Conservation (phyloP, 2,888 invertebrate genomes). For the Brenthis ino region DNA sequence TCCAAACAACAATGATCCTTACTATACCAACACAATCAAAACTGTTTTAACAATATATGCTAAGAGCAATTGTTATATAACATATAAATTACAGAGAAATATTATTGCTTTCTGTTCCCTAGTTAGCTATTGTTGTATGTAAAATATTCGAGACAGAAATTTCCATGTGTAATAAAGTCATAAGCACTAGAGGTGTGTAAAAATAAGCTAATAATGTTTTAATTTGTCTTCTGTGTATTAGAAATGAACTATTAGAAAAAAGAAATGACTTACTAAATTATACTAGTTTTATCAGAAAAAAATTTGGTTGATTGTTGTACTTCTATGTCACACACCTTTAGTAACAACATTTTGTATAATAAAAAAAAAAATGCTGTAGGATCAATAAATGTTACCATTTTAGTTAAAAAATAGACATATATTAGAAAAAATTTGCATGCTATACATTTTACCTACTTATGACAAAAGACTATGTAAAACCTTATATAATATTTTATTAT, state of each 20-base stretch:
- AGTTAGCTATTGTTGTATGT: conserved; percentile 36
- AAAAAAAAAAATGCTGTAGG: conserved; percentile 13
- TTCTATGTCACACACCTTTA: neutral
- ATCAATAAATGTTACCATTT: conserved; percentile 7
- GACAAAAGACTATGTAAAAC: conserved; percentile 28
- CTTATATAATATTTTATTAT: conserved; percentile 33
- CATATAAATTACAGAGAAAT: conserved; percentile 41
- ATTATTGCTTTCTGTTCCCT: conserved; percentile 57
- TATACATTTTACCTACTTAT: conserved; percentile 28
- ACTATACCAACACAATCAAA: conserved; percentile 36
- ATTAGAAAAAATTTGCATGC: conserved; percentile 31
- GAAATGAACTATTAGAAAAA: neutral
- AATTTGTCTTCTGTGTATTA: neutral
- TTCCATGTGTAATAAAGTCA: conserved; percentile 26
- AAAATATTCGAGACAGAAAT: conserved; percentile 37
- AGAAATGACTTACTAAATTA: neutral
- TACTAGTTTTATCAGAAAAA: too few species aligned
- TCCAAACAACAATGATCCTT: conserved; percentile 37
- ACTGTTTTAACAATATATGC: conserved; percentile 38
- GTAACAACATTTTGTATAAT: neutral
- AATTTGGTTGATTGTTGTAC: too few species aligned
- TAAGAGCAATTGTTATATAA: conserved; percentile 32
- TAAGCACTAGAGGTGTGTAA: conserved; percentile 9
- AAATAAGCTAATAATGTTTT: neutral
- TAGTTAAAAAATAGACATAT: conserved; percentile 60